These are phyloP conservation scores for Atlantisia rogersi DNA, from an alignment of 2,113 vertebrate species.

Conservation along the genomic window DNA sequence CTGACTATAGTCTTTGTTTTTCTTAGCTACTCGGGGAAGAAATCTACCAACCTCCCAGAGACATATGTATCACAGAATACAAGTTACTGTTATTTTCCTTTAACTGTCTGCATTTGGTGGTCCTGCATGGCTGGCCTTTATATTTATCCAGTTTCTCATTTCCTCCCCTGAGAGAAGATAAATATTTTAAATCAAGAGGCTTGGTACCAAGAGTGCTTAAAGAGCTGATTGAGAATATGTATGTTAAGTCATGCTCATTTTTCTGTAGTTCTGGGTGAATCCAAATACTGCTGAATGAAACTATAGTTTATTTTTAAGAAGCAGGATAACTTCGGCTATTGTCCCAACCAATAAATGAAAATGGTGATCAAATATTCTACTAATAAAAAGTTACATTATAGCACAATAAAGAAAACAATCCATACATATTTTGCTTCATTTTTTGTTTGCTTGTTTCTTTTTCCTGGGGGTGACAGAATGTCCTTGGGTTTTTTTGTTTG, in stretches of 20 bases:
- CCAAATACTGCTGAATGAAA: background rate
- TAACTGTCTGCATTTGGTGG: background rate
- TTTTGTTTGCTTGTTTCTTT: background rate
- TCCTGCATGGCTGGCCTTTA: background rate
- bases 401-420: background rate
- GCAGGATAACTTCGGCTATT: background rate
- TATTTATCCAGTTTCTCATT: background rate
- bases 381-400: background rate
- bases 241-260: background rate
- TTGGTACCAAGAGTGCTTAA: background rate
- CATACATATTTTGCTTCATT: background rate
- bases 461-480: background rate
- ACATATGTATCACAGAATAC: background rate
- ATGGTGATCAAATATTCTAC: background rate
- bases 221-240: background rate
- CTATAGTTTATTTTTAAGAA: background rate
- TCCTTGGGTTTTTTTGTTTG: background rate
- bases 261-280: background rate
- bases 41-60: background rate
- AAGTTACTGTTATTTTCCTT: background rate
- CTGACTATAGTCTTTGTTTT: background rate
- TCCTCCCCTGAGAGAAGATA: background rate
- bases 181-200: background rate
- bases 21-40: background rate
- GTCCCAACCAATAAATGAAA: background rate